Evolutionary conservation across 2,113 vertebrate species (phyloP).

Genomic region (Ranitomeya imitator): DNA sequence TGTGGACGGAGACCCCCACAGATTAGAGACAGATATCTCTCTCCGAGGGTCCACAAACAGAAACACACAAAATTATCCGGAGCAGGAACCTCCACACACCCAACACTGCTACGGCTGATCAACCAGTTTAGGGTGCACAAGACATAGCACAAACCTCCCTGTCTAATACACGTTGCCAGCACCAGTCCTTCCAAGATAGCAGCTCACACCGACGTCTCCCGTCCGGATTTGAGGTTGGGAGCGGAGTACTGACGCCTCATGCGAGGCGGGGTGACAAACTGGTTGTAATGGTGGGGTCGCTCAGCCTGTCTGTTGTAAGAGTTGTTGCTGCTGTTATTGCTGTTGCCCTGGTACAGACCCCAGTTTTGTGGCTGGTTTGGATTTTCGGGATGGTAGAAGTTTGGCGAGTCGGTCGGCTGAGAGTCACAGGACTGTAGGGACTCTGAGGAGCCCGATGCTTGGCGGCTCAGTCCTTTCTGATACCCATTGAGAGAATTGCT

Average conservation of each 20-base stretch:
- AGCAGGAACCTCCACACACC: conserved; percentile 24
- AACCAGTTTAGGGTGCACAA: not conserved
- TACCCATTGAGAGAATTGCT: conserved; percentile 93
- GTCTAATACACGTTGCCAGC: not conserved
- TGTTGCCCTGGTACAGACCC: conserved; percentile 66
- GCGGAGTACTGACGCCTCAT: conserved; percentile 95
- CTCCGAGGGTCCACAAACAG: not conserved
- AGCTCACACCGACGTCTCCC: conserved; percentile 89
- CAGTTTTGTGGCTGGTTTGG: conserved; percentile 72
- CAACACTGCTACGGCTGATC: conserved; percentile 44
- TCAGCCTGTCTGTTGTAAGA: conserved; percentile 71
- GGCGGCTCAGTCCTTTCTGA: conserved; percentile 64
- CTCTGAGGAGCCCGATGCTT: conserved; percentile 75
- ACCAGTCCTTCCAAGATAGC: not conserved
- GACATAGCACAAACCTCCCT: not conserved
- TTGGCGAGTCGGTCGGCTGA: conserved; percentile 70
- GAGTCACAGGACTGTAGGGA: conserved; percentile 67
- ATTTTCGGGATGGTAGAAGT: conserved; percentile 76
- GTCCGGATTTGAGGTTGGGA: conserved; percentile 91
- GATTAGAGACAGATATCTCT: not conserved
- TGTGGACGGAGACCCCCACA: conserved; percentile 43
- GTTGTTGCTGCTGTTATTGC: conserved; percentile 55
- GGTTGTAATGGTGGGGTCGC: conserved; percentile 71
- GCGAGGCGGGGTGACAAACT: conserved; percentile 84
- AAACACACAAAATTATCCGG: not conserved